phyloP scores from a whole-genome alignment of 1,140 invertebrate species.

The Nasonia longicornis region DNA sequence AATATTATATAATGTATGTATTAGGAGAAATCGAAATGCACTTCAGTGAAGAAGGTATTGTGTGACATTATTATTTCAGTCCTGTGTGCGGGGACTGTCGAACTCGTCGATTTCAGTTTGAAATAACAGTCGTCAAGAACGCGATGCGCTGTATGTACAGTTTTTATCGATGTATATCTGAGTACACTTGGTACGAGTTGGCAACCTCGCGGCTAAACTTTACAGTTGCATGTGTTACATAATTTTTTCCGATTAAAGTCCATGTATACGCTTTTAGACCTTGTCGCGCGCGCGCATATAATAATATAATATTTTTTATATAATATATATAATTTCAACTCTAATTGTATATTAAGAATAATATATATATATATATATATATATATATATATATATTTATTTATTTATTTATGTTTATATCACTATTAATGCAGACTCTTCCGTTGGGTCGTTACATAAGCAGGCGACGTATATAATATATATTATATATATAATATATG shows the following conservation, averaged over 20 bases:
- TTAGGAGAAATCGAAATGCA: no score
- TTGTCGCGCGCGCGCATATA: background rate
- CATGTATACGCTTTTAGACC: background rate
- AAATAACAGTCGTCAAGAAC: background rate
- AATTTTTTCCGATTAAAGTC: conserved; percentile 5
- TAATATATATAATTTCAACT: conserved; percentile 16
- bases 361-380: background rate
- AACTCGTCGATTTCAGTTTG: background rate
- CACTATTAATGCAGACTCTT: conserved; percentile 39
- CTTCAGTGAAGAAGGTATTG: no score
- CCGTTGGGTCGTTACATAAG: conserved; percentile 27
- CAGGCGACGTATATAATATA: conserved; percentile 19
- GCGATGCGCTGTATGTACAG: background rate
- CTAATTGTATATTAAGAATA: conserved; percentile 32
- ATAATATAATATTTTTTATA: background rate
- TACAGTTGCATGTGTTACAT: conserved; percentile 8
- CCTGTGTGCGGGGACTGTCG: no score
- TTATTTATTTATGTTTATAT: conserved; percentile 33
- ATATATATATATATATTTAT: background rate
- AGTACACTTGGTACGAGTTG: conserved; percentile 31
- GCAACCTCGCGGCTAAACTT: conserved; percentile 16
- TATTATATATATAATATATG: no score
- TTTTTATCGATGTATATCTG: background rate
- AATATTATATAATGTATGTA: background rate
- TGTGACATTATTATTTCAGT: background rate